Evolutionary conservation across 2,888 invertebrate genomes (phyloP), one percentile per base, ranked within the genome.

Genomic region (Tipula lateralis): DNA sequence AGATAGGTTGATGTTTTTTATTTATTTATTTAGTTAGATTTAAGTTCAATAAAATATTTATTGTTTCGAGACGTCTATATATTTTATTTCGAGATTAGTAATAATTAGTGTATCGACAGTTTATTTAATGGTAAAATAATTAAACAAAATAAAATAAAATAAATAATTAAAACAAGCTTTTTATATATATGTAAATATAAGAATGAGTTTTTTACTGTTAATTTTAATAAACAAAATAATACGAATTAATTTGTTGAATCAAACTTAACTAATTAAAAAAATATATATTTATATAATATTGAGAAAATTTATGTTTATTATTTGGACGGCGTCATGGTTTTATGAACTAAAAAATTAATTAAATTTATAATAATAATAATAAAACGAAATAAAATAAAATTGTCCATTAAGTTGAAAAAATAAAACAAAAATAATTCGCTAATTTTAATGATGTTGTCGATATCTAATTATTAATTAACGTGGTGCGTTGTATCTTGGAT

Each of bases 251-350:
- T 66, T 66, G 19, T 66, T 66, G 66, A 24, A 24, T 66, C 1
- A 66, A 66, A 24, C 66, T 66, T 24, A 66, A 66, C 24, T 66
- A 66, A 66, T 24, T 66, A 66, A 24, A 24, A n/a, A 66, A 66
- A 66, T 50, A 50, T n/a, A 50, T 50, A 12, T 36, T 66, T 66
- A 81, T 29, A 81, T 82, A 82, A 82, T 82, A 30, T 82, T 9
- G n/a, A 82, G 29, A 82, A 82, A 32, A 82, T 82, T 29, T 82
- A 82, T 30, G 29, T 82, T 82, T 82, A 82, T 82, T 82, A 30
- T 82, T 82, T 82, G 82, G 82, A 82, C 82, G 82, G 82, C 82
- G 82, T 82, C 82, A 82, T 82, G 82, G 82, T 82, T 82, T 82
- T 82, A 30, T 82, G 24, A 66, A 66, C 66, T 66, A 66, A 66